Evolutionary conservation across 2,113 vertebrate species (phyloP).

Genomic region (Todiramphus chloris): DNA sequence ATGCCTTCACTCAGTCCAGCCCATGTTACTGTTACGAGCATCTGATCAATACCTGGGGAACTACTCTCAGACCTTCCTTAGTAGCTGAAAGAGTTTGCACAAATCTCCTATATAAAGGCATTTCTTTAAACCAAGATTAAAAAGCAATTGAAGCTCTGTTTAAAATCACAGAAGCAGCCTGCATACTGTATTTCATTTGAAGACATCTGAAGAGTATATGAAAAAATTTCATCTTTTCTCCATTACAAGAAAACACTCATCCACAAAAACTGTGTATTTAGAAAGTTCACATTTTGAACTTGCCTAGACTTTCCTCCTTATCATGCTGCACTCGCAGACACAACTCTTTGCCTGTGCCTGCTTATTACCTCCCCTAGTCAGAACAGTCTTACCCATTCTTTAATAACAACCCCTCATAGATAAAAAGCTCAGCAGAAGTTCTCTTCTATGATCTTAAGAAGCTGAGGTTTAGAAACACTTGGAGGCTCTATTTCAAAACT

Average conservation of each 20-base stretch:
- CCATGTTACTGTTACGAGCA: accelerated
- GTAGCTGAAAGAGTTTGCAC: not conserved
- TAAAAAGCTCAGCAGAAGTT: not conserved
- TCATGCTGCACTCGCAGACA: not conserved
- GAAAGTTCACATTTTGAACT: not conserved
- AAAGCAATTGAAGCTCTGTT: not conserved
- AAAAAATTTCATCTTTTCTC: not conserved
- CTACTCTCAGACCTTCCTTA: not conserved
- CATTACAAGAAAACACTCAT: not conserved
- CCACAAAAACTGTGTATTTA: not conserved
- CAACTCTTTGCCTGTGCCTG: not conserved
- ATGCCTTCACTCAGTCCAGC: not conserved
- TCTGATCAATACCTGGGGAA: not conserved
- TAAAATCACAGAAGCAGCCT: not conserved
- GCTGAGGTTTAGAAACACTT: not conserved
- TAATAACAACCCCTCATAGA: not conserved
- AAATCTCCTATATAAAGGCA: not conserved
- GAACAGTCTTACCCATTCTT: not conserved
- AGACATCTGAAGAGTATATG: not conserved
- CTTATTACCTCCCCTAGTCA: not conserved
- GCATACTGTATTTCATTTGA: not conserved
- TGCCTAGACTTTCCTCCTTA: not conserved
- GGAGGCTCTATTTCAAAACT: not conserved
- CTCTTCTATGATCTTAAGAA: not conserved
- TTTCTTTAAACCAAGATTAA: not conserved